phyloP scores from a whole-genome alignment of 1,140 invertebrate genomes.

The Papilio xuthus region DNA sequence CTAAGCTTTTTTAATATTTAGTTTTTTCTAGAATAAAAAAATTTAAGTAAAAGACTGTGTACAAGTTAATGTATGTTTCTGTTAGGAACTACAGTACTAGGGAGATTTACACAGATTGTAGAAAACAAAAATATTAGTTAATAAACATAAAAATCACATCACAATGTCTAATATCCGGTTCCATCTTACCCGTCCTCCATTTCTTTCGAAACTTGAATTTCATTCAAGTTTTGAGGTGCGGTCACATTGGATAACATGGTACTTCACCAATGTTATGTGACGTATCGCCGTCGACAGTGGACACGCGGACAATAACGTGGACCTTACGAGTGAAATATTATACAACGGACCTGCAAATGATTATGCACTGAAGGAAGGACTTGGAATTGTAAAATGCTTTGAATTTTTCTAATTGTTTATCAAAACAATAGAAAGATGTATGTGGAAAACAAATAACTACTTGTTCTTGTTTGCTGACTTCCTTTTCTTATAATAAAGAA shows the following conservation, averaged over 20 bases:
- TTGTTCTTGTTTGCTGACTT: neutral
- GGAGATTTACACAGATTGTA: too few relatives aligned
- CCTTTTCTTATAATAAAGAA: neutral
- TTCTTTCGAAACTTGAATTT: neutral
- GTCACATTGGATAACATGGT: neutral
- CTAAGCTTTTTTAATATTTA: too few relatives aligned
- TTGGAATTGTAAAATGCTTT: neutral
- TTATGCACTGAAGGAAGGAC: neutral
- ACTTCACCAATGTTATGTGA: neutral
- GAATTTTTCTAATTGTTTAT: neutral
- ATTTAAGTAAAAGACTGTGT: too few relatives aligned
- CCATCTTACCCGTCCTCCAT: neutral
- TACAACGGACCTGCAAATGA: neutral
- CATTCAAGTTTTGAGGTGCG: neutral
- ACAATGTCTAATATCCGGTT: conserved; percentile 2
- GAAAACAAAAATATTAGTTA: neutral
- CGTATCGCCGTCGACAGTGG: neutral
- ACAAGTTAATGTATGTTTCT: too few relatives aligned
- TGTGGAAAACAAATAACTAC: neutral
- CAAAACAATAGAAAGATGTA: neutral
- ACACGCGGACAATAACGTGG: neutral
- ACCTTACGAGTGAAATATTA: neutral
- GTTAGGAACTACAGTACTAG: too few relatives aligned
- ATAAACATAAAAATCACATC: neutral
- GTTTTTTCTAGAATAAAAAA: too few relatives aligned